phyloP scores from a whole-genome alignment of 2,113 vertebrate species.

The Lethenteron reissneri region DNA sequence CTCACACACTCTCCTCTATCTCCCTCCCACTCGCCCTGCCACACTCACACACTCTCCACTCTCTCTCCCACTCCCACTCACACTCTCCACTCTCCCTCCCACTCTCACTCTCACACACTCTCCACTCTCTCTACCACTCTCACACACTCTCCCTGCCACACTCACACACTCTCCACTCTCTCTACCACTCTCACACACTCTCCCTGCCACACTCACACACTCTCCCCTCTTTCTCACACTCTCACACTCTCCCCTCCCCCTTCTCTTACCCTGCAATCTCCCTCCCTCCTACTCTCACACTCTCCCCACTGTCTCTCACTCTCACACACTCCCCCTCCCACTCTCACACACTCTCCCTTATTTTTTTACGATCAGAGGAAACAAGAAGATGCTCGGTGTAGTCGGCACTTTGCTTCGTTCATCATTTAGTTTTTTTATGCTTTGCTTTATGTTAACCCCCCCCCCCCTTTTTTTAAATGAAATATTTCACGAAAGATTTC shows the following conservation, averaged over 20 bases:
- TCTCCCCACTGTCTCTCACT: no score
- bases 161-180: conserved; percentile 11
- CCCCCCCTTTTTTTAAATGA: neutral
- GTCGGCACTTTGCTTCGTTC: no score
- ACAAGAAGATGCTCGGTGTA: no score
- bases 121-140: conserved; percentile 7
- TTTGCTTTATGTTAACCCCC: neutral
- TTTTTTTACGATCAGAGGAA: no score
- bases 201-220: no score
- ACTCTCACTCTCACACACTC: conserved; percentile 10
- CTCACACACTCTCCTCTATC: no score
- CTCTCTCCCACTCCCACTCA: neutral
- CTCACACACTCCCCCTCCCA: conserved; percentile 9
- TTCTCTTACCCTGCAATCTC: neutral
- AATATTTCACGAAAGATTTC: neutral
- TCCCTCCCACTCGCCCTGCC: conserved; percentile 2
- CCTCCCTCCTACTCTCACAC: neutral
- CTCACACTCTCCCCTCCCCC: neutral
- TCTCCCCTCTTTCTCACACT: no score
- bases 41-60: conserved; percentile 7
- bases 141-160: conserved; percentile 6
- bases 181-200: neutral
- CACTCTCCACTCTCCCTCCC: conserved; percentile 3
- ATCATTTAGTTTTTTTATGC: neutral
- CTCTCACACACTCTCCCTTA: neutral